Conservation (phyloP, 2,888 invertebrate species). For the Lasiommata megera region DNA sequence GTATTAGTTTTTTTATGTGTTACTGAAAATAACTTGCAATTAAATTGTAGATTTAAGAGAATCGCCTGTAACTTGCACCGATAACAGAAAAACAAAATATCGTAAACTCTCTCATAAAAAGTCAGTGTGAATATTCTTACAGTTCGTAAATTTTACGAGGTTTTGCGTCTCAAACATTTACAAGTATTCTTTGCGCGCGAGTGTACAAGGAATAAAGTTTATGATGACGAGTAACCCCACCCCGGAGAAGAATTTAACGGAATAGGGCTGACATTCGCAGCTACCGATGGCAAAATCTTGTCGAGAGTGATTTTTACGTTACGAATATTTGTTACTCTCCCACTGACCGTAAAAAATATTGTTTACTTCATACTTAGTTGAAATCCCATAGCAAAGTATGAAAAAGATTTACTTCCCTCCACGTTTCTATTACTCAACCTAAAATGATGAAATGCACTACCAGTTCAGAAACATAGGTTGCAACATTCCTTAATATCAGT, state of each 20-base stretch:
- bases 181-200: constrained; percentile 37
- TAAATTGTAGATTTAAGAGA: background rate
- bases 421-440: too few species aligned
- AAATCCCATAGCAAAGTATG: too few species aligned
- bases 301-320: too few species aligned
- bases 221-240: constrained; percentile 37
- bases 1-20: too few species aligned
- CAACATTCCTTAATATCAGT: too few species aligned
- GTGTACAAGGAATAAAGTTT: constrained; percentile 47
- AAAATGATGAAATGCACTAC: too few species aligned
- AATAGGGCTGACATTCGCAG: constrained; percentile 45
- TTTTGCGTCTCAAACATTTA: constrained; percentile 47
- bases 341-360: too few species aligned
- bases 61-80: constrained; percentile 25
- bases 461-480: too few species aligned
- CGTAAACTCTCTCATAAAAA: constrained; percentile 69
- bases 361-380: too few species aligned
- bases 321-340: too few species aligned
- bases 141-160: constrained; percentile 74
- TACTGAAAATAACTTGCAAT: too few species aligned
- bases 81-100: constrained; percentile 42
- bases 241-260: constrained; percentile 51
- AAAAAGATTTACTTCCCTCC: too few species aligned
- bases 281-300: background rate
- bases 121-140: constrained; percentile 61